Evolutionary conservation across 2,888 invertebrate species (phyloP).

Genomic region (Argynnis bischoffii): DNA sequence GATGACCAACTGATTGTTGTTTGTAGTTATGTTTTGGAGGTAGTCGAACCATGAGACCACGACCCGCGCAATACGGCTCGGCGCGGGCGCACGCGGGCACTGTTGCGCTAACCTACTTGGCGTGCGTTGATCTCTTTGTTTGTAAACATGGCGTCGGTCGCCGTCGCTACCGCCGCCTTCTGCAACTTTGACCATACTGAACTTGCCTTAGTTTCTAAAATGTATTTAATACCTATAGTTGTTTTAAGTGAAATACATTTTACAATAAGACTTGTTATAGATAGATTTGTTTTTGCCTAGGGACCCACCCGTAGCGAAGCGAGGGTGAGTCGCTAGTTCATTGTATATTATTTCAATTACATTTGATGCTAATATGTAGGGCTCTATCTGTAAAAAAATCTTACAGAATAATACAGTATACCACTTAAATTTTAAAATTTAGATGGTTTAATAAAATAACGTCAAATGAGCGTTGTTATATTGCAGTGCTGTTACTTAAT

Average conservation of each 20-base stretch:
- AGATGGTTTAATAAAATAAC: no score
- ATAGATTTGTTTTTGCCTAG: no score
- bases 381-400: no score
- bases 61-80: conserved; percentile 75
- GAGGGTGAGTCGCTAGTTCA: no score
- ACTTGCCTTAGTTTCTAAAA: conserved; percentile 7
- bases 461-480: no score
- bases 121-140: conserved; percentile 82
- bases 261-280: no score
- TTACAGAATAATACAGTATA: no score
- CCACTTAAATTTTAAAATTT: no score
- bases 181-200: conserved; percentile 43
- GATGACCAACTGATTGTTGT: conserved; percentile 32
- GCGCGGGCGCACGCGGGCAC: conserved; percentile 50
- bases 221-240: neutral
- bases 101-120: conserved; percentile 78
- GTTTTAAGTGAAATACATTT: neutral
- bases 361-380: no score
- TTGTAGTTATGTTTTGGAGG: conserved; percentile 36
- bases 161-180: conserved; percentile 48
- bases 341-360: no score
- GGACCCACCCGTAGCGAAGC: no score
- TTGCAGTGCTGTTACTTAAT: no score
- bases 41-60: conserved; percentile 56
- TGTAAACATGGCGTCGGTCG: conserved; percentile 78